Conservation (phyloP, 2,797 vertebrate species). For the Gambelia wislizenii region DNA sequence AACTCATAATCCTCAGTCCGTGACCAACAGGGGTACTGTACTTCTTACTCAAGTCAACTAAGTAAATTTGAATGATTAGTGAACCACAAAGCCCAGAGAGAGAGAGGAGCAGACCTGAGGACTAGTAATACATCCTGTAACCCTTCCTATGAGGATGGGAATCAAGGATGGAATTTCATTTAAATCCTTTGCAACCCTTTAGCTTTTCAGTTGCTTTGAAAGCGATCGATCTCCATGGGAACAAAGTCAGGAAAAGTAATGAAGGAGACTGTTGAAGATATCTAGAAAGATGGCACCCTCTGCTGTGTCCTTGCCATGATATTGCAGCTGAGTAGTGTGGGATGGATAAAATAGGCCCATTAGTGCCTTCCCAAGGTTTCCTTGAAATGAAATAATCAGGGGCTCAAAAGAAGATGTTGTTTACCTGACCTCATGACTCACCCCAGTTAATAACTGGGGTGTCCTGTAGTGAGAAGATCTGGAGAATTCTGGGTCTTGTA, state of each 20-base stretch:
- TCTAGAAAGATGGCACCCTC: neutral
- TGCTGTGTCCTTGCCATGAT: neutral
- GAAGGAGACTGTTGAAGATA: neutral
- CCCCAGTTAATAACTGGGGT: neutral
- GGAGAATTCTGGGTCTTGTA: too few species aligned
- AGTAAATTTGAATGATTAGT: neutral
- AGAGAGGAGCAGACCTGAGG: neutral
- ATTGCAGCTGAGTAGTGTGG: neutral
- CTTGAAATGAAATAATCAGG: slow-evolving; percentile 17
- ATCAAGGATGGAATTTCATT: neutral
- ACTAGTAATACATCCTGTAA: neutral
- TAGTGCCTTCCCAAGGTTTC: neutral
- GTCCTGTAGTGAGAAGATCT: neutral
- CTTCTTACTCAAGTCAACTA: neutral
- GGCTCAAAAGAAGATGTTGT: neutral
- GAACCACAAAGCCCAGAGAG: neutral
- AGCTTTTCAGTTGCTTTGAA: neutral
- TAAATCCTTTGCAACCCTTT: slow-evolving; percentile 8
- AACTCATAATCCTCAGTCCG: neutral
- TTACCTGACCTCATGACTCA: neutral
- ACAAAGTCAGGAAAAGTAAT: neutral
- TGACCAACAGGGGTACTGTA: neutral
- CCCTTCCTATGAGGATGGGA: neutral
- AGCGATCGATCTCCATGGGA: neutral
- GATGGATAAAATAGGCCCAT: neutral